Evolutionary conservation across 92 coral and sea anemone species (phyloP).

Genomic region (Montipora capitata): DNA sequence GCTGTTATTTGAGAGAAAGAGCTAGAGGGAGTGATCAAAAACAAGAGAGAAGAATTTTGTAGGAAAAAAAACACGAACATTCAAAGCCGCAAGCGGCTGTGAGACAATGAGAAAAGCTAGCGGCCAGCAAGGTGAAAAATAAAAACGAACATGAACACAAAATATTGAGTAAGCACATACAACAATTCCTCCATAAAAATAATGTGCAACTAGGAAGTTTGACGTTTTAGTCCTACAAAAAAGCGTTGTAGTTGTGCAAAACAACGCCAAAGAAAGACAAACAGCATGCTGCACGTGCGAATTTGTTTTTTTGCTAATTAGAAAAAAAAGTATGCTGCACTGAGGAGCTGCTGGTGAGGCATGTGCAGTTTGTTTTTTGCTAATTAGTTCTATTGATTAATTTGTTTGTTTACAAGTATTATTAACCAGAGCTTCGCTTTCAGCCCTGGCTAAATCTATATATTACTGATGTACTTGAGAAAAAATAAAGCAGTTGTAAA

Average conservation of each 20-base stretch:
- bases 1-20: conserved; percentile 5
- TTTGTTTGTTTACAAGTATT: too few relatives aligned
- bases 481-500: too few relatives aligned
- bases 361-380: too few relatives aligned
- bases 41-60: not conserved
- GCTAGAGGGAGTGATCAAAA: not conserved
- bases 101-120: conserved; percentile 16
- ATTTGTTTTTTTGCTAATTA: not conserved
- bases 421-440: too few relatives aligned
- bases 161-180: not conserved
- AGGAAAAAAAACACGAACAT: not conserved
- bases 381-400: too few relatives aligned
- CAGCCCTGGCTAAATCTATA: too few relatives aligned
- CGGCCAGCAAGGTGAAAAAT: conserved; percentile 13
- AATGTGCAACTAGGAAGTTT: not conserved
- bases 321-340: too few relatives aligned
- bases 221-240: conserved; percentile 5
- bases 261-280: not conserved
- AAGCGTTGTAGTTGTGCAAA: conserved; percentile 3
- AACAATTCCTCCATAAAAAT: not conserved
- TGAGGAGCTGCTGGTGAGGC: too few relatives aligned
- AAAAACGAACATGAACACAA: not conserved
- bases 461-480: too few relatives aligned
- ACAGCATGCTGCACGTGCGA: not conserved
- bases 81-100: conserved; percentile 6